These are phyloP conservation scores for Menura novaehollandiae DNA, from an alignment of 2,113 vertebrate genomes.

Conservation along the genomic window DNA sequence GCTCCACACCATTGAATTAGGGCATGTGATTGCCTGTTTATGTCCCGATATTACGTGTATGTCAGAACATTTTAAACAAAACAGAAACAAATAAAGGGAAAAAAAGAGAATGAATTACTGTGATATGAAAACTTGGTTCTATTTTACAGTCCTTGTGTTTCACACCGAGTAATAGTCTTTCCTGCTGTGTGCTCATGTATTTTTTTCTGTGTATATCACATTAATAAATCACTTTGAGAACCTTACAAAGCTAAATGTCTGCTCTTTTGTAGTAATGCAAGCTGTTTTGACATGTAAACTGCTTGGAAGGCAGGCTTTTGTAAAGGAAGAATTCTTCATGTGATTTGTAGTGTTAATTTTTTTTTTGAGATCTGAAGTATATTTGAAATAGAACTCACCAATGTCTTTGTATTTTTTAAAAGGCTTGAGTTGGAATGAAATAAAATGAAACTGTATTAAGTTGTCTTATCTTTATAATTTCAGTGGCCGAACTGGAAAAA, in stretches of 20 bases:
- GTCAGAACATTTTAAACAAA: background rate
- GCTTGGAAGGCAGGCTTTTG: background rate
- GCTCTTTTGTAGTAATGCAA: background rate
- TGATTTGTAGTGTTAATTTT: background rate
- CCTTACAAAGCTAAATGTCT: background rate
- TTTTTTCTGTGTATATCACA: background rate
- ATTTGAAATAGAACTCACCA: background rate
- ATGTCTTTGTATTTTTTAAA: background rate
- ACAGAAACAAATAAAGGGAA: background rate
- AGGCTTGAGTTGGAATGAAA: background rate
- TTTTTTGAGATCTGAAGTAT: constrained; percentile 18
- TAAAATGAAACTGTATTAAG: background rate
- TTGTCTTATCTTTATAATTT: constrained; percentile 44
- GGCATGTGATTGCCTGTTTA: background rate
- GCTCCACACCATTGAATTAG: background rate
- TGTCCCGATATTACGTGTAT: background rate
- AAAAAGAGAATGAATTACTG: background rate
- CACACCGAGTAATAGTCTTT: background rate
- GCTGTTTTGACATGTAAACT: background rate
- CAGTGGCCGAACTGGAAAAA: constrained; percentile 94
- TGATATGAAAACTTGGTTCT: background rate
- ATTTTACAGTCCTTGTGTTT: background rate
- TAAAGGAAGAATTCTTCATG: background rate
- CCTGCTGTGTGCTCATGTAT: background rate
- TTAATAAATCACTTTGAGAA: constrained; percentile 17